These are phyloP conservation scores for Drosophila pandora DNA, from an alignment of 1,140 invertebrate species.

Conservation along the genomic window DNA sequence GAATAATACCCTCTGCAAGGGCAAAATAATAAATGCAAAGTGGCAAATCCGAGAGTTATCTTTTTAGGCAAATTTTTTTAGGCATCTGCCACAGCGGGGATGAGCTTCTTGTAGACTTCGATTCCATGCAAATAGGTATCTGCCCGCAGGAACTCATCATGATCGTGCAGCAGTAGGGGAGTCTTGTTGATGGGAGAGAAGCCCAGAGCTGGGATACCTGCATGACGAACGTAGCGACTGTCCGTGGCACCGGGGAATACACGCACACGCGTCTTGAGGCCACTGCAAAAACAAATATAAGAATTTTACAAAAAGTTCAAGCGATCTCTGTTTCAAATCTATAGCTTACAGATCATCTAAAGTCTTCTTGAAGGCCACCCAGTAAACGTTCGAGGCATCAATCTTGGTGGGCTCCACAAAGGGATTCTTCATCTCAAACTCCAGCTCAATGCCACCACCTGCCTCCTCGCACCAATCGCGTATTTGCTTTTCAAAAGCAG, in stretches of 20 bases:
- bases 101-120: slow-evolving; percentile 88
- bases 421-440: slow-evolving; percentile 89
- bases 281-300: slow-evolving; percentile 45
- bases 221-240: slow-evolving; percentile 89
- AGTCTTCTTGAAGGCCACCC: slow-evolving; percentile 89
- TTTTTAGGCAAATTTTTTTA: slow-evolving; percentile 29
- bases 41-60: neutral
- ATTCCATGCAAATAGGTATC: slow-evolving; percentile 90
- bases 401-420: slow-evolving; percentile 88
- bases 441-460: slow-evolving; percentile 90
- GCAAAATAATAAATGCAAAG: neutral
- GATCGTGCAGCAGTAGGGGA: slow-evolving; percentile 89
- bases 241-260: slow-evolving; percentile 94
- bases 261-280: slow-evolving; percentile 86
- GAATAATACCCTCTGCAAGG: too few species aligned
- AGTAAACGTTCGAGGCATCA: slow-evolving; percentile 90
- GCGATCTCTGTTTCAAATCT: too few species aligned
- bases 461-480: slow-evolving; percentile 92
- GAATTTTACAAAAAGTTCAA: neutral
- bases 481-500: slow-evolving; percentile 88
- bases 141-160: slow-evolving; percentile 91
- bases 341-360: slow-evolving; percentile 87
- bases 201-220: slow-evolving; percentile 90
- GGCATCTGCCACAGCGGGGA: slow-evolving; percentile 86
- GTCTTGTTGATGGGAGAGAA: slow-evolving; percentile 93